phyloP scores from a whole-genome alignment of 2,888 invertebrate genomes.

The Spodoptera littoralis region DNA sequence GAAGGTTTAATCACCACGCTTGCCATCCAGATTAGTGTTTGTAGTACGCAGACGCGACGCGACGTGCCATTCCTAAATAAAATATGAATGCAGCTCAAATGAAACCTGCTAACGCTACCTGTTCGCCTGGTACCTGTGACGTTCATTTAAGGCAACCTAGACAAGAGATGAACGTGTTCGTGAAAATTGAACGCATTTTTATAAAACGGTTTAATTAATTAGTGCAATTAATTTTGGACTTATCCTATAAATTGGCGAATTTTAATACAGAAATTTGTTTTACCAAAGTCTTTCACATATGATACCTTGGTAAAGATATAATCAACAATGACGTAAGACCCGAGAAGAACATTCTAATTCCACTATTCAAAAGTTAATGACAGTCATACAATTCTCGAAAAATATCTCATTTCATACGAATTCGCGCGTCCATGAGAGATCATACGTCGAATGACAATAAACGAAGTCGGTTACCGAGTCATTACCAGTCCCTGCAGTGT shows the following conservation, averaged over 20 bases:
- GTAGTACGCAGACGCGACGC: conserved; percentile 46
- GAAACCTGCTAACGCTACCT: conserved; percentile 21
- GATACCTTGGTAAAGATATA: no score
- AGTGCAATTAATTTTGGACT: no score
- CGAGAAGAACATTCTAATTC: no score
- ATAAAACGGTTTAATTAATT: no score
- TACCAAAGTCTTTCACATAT: no score
- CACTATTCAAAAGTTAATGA: no score
- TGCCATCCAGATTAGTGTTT: conserved; percentile 12
- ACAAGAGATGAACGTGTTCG: no score
- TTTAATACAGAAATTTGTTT: no score
- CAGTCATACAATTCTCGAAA: not conserved
- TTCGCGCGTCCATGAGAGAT: conserved; percentile 18
- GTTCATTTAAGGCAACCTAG: conserved; percentile 9
- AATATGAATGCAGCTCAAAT: conserved; percentile 39
- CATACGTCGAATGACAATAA: conserved; percentile 33
- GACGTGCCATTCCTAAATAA: conserved; percentile 33
- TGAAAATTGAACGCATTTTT: no score
- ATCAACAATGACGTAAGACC: no score
- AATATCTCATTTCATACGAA: conserved; percentile 16
- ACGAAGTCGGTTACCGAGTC: conserved; percentile 32
- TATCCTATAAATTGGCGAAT: no score
- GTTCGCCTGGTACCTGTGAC: conserved; percentile 21
- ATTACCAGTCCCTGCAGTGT: conserved; percentile 34
- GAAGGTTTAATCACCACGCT: conserved; percentile 26